Conservation (phyloP, 2,113 vertebrate genomes). For the Gymnogyps californianus region DNA sequence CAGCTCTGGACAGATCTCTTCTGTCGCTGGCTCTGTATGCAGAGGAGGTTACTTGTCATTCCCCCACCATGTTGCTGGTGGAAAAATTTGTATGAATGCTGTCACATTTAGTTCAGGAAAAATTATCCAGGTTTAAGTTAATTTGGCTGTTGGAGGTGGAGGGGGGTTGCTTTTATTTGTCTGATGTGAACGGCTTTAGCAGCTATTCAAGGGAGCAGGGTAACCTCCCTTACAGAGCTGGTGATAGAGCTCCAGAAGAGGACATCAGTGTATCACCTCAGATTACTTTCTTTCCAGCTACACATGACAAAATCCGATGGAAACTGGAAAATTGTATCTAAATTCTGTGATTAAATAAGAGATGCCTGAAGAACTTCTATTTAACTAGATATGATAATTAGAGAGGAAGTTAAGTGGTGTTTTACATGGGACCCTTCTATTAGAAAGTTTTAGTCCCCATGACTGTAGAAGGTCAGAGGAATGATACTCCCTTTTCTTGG, state of each 20-base stretch:
- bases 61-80: neutral
- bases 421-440: neutral
- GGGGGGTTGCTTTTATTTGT: neutral
- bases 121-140: neutral
- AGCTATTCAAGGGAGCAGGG: neutral
- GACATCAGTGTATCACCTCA: neutral
- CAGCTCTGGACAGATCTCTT: neutral
- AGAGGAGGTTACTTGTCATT: neutral
- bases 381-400: neutral
- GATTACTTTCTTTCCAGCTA: neutral
- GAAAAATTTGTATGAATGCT: neutral
- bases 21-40: neutral
- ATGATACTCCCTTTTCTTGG: neutral
- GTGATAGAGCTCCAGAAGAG: accelerated
- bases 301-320: neutral
- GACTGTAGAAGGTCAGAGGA: neutral
- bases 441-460: neutral
- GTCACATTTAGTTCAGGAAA: neutral
- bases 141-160: neutral
- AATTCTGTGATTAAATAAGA: neutral
- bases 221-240: neutral
- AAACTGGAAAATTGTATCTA: neutral
- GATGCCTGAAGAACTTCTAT: neutral
- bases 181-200: neutral
- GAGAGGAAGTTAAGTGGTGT: neutral